Evolutionary conservation across 2,888 invertebrate genomes (phyloP), one percentile per base, ranked within the genome.

Genomic region (Protodeltote pygarga): DNA sequence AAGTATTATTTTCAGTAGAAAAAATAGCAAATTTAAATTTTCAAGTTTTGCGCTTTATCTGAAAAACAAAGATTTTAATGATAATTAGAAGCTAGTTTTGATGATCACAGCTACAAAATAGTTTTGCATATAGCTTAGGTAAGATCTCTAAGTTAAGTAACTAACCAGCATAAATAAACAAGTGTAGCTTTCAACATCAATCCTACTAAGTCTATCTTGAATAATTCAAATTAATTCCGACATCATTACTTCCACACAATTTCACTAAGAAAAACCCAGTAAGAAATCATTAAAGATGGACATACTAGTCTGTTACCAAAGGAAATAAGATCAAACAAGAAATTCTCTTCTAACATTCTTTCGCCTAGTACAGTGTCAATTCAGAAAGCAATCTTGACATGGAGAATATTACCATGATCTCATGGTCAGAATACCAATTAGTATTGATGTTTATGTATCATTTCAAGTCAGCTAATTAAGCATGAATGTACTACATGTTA

Each of bases 381-480:
- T 24, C 38, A 58, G 53, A 58, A 41, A 47, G 59, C 38, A 25
- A 59, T 58, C 52, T 39, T 8, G 14, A 17, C 32, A 27, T 45
- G 17, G n/a, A 24, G 5, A 20, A 0, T 9, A 65, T 67, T 67
- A 68, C 32, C 65, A 68, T 68, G 14, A 47, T 15, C 23, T 44
- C 29, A 53, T 67, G 67, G 65, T 33, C 31, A 41, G 38, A 39
- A 34, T 45, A 51, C 63, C 68, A 67, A 67, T 67, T 67, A 67
- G 67, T 31, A 59, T 41, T 63, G 37, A 68, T 68, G 63, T 68
- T 63, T 68, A 68, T 68, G 63, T 60, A 68, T 65, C 52, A 64
- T 66, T 64, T 63, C 53, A 40, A 61, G 61, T 6, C 23, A 40
- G 40, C 59, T 67, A 66, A 67, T 66, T 66, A 64, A 58, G 54